Base-by-base conservation (phyloP, 2,888 invertebrate species). In the Phymatocera aterrima region DNA sequence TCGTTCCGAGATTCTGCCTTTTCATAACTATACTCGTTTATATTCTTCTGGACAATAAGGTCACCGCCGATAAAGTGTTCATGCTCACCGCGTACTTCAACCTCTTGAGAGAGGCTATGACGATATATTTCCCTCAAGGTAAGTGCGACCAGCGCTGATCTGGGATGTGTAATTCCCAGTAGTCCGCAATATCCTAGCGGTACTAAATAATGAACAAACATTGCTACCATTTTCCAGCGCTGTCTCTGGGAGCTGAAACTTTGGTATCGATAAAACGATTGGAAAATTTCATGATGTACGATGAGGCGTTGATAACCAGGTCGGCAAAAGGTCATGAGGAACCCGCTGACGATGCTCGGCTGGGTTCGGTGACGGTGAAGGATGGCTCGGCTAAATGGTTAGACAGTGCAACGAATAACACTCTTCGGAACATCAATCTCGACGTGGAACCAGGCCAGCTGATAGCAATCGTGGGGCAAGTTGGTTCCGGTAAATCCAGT, bases 21-120 rank as follows among this genome's bases (percentile, higher is more conserved):
- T 97, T 97, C 90, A 93, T 95, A 82, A 97, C 97, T 31, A 94
- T 98, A 79, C 91, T 97, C 57, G 94, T 95, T 1, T 97, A 94
- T 88, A 94, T 95, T 40, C 91, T 96, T 75, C 15, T 54, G 3
- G 95, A 95, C 28, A 91, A 95, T 83, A 79, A 80, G 1, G 93
- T 98, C 83, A 95, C 94, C 6, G 95, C 98, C 3, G 96, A 97
- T 88, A 93, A 93, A 87, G 96, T 97, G 18, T 98, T 97, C 91
- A 96, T 97, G 79, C 93, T 97, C 70, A 95, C 97, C 15, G 95
- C 97, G 6, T 96, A 97, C 89, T 98, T 97, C 91, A 97, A 96
- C 86, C 95, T 97, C 78, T 91, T 98, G 79, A 93, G 97, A 43
- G 94, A 96, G 84, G 95, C 96, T 12, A 95, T 98, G 94, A 97